Percentiles rank a stretch among this genome's conserved stretches.
Conservation (phyloP, 2,113 vertebrate genomes). For the Arvicanthis niloticus region DNA sequence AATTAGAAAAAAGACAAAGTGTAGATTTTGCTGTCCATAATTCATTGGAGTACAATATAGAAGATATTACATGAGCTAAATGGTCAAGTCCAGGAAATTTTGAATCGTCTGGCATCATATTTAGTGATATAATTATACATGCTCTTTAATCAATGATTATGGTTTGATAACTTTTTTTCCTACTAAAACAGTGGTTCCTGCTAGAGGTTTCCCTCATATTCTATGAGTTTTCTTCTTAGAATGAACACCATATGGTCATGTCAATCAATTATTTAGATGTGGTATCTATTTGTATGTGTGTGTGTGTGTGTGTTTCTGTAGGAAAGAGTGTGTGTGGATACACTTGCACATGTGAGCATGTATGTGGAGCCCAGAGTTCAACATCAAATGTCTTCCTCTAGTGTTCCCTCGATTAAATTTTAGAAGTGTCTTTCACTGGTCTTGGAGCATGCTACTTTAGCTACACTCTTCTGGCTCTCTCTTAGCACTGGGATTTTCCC, state of each 20-base stretch:
- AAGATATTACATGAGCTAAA: neutral
- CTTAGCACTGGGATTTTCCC: neutral
- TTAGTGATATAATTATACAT: neutral
- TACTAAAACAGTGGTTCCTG: neutral
- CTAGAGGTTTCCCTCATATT: conserved; percentile 18
- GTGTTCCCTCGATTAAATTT: neutral
- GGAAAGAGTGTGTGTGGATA: neutral
- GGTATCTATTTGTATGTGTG: neutral
- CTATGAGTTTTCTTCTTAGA: neutral
- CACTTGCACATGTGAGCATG: neutral
- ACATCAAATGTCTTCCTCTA: neutral
- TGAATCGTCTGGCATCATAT: neutral
- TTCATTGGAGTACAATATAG: neutral
- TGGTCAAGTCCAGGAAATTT: neutral
- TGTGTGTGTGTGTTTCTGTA: neutral
- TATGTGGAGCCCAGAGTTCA: neutral
- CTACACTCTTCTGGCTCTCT: neutral
- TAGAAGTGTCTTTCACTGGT: neutral
- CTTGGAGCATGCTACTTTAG: neutral
- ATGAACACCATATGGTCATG: neutral
- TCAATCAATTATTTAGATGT: conserved; percentile 18
- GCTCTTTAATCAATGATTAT: neutral
- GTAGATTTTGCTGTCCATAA: neutral
- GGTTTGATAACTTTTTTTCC: neutral
- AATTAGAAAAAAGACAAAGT: neutral